Conservation (phyloP, 92 coral and sea anemone genomes). For the Porites cylindrica region DNA sequence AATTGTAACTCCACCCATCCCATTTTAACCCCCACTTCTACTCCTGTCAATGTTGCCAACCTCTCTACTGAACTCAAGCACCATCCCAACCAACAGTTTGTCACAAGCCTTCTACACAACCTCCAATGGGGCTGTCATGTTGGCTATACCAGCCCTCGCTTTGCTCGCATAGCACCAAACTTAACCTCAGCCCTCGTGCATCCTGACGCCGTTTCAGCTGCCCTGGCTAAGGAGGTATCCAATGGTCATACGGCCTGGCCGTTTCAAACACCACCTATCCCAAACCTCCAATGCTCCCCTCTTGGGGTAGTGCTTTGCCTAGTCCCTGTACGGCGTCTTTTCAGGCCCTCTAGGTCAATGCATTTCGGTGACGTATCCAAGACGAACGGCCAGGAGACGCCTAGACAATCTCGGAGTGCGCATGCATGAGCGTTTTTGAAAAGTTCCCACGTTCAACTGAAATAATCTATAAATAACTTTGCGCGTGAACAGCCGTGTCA, state of each 20-base stretch:
- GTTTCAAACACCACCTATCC: background rate
- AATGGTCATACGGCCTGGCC: background rate
- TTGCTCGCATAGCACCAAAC: constrained; percentile 10
- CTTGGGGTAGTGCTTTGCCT: too few relatives aligned
- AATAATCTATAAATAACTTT: too few relatives aligned
- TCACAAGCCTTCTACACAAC: constrained; percentile 1
- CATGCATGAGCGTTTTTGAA: too few relatives aligned
- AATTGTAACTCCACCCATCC: background rate
- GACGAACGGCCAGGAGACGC: too few relatives aligned
- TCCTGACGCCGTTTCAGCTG: constrained; percentile 15
- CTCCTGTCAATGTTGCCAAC: background rate
- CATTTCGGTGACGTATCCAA: too few relatives aligned
- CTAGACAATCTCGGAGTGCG: too few relatives aligned
- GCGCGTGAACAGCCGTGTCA: too few relatives aligned
- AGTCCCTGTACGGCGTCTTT: too few relatives aligned
- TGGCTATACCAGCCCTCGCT: constrained; percentile 16
- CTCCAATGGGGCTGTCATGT: constrained; percentile 18
- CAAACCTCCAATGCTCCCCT: too few relatives aligned
- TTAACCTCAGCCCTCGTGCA: constrained; percentile 6
- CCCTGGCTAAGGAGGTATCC: background rate
- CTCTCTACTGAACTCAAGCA: background rate
- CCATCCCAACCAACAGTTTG: background rate
- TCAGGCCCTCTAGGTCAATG: too few relatives aligned
- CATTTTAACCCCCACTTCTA: background rate
- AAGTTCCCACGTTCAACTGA: too few relatives aligned